Base-by-base conservation (phyloP, 1,140 invertebrate genomes). In the Camponotus vicinus region DNA sequence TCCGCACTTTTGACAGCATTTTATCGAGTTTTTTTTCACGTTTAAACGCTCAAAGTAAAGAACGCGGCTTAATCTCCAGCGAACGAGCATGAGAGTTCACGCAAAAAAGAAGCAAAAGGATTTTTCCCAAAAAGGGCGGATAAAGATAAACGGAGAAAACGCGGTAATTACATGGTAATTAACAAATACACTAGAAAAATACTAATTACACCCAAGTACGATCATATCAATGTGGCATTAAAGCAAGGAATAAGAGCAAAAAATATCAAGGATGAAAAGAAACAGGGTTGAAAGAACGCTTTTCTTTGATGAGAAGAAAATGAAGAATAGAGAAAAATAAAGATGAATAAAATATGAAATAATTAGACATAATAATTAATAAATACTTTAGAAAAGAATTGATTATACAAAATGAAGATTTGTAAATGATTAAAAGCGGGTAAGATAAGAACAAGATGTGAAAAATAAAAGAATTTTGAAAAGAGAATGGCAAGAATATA, bases 101-200 rank as follows among this genome's bases (percentile, higher is more conserved):
- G 21, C 45, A 69, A 34, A 13, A 37, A 40, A 79, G 32, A 34
- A 42, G 59, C 59, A 78, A n/a, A 21, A 18, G 27, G 13, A 79
- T 63, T 45, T 79, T 78, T 79, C 55, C 42, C 32, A 6, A 42
- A 78, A 78, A 66, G 27, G n/a, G 69, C 45, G 27, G 42, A 52
- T 61, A 34, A 67, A 42, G 61, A 78, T 79, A 69, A 79, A 79
- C 42, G 13, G 45, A 13, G n/a, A 52, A 69, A 69, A 79, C n/a
- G 45, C 64, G 45, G 45, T 79, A 52, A 55, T 69, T 79, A 49
- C 63, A 79, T 13, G 63, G 42, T 67, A 79, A 79, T 79, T 79
- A 79, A 79, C 42, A 69, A 52, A 79, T 79, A 55, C 13, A 32
- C 42, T 67, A 69, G 66, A 18, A 55, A 79, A 79, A 79, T 79